Conservation (phyloP, 1,140 invertebrate species). For the Pachypsylla venusta region DNA sequence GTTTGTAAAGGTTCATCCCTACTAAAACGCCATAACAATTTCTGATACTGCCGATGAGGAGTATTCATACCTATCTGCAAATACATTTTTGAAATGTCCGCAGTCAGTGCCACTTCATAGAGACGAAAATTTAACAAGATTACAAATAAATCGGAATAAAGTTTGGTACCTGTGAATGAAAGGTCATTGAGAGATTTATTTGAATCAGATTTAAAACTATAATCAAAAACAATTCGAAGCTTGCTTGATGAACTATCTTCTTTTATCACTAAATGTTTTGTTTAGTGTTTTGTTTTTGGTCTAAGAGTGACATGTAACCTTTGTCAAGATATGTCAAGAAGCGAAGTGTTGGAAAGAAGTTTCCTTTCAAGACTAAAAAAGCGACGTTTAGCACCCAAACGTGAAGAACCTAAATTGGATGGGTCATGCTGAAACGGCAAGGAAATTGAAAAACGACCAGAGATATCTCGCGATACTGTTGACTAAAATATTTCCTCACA, state of each 20-base stretch:
- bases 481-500: no score
- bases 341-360: not conserved
- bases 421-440: no score
- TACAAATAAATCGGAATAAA: conserved; percentile 17
- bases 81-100: conserved; percentile 22
- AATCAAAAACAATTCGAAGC: conserved; percentile 11
- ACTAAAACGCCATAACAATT: conserved; percentile 4
- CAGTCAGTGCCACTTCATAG: conserved; percentile 17
- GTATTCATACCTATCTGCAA: conserved; percentile 10
- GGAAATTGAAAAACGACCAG: not conserved
- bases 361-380: not conserved
- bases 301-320: not conserved
- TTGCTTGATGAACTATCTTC: conserved; percentile 12
- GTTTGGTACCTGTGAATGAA: conserved; percentile 19
- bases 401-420: no score
- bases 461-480: no score
- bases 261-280: conserved; percentile 16
- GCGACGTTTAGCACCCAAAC: no score
- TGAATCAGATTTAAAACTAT: conserved; percentile 1
- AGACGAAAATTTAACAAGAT: conserved; percentile 15
- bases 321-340: not conserved
- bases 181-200: conserved; percentile 26
- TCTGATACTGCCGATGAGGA: conserved; percentile 2
- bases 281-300: no score
- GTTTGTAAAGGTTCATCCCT: not conserved